Evolutionary conservation across 1,140 invertebrate genomes (phyloP), one percentile per base, ranked within the genome.

Genomic region (Dinoponera quadriceps): DNA sequence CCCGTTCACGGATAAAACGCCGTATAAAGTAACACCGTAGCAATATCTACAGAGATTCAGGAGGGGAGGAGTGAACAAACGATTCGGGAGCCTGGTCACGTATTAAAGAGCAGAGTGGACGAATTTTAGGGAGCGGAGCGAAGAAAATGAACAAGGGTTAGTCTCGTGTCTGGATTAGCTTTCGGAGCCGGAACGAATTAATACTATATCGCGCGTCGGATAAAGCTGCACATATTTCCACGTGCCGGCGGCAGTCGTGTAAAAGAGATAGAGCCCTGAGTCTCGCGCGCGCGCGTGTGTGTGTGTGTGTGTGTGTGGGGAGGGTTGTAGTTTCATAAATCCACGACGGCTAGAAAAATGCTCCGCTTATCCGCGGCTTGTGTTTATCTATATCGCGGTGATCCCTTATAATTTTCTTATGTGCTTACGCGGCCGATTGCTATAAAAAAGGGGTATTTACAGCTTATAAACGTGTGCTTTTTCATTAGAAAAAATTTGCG

Each of bases 141-240:
- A 69, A 88, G 82, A 81, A 88, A 86, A 89, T 88, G 87, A 87
- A 89, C 88, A 89, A 88, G 88, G 88, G 88, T 89, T 88, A 83
- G 84, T 73, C 81, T 74, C 81, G 80, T 84, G 71, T 86, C 86
- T 72, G 87, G 87, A 89, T 89, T 89, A 89, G 88, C 87, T 88
- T 88, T 82, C 81, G 81, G 55, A 84, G 74, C 38, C 57, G 84
- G 60, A 86, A 84, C 87, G 88, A 88, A 89, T 89, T 89, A 89
- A 89, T 88, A 85, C 86, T 85, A 68, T 78, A 88, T 83, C 82
- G 82, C 62, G 27, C 63, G 29, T 5, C 33, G 38, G 27, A 65
- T 82, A 74, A 82, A 62, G 69, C 69, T 18, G 57, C 57, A 55
- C 33, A 54, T 62, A 82, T 82, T 82, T 82, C 69, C 57, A 74